Conservation (phyloP, 2,797 vertebrate species). For the Pelodytes ibericus region DNA sequence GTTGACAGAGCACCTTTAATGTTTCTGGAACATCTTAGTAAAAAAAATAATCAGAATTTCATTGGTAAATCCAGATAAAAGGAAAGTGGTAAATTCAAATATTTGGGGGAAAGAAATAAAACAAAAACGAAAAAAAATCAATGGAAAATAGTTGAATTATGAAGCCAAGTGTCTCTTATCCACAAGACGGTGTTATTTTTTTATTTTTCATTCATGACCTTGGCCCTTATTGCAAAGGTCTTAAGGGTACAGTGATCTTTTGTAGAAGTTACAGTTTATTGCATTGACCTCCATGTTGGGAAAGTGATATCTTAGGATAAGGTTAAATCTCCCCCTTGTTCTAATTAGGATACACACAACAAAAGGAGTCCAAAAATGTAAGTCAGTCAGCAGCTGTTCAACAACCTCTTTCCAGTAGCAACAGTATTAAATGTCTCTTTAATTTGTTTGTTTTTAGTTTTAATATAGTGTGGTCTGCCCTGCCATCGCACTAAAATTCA, state of each 20-base stretch:
- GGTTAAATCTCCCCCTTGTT: not conserved
- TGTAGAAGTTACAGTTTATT: not conserved
- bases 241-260: not conserved
- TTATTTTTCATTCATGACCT: too few relatives aligned
- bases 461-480: not conserved
- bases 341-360: not conserved
- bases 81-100: too few relatives aligned
- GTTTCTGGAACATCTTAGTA: too few relatives aligned
- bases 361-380: not conserved
- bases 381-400: not conserved
- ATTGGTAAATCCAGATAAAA: too few relatives aligned
- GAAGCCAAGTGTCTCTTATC: too few relatives aligned
- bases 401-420: not conserved
- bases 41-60: too few relatives aligned
- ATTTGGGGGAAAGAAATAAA: too few relatives aligned
- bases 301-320: not conserved
- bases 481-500: conserved; percentile 74
- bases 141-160: too few relatives aligned
- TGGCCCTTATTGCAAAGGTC: too few relatives aligned
- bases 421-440: not conserved
- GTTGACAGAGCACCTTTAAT: too few relatives aligned
- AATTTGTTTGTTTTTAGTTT: conserved; percentile 1
- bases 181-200: too few relatives aligned
- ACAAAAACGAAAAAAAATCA: too few relatives aligned
- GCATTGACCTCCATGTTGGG: not conserved